These are phyloP conservation scores for Macquaria australasica DNA, from an alignment of 2,113 vertebrate genomes.

Conservation along the genomic window DNA sequence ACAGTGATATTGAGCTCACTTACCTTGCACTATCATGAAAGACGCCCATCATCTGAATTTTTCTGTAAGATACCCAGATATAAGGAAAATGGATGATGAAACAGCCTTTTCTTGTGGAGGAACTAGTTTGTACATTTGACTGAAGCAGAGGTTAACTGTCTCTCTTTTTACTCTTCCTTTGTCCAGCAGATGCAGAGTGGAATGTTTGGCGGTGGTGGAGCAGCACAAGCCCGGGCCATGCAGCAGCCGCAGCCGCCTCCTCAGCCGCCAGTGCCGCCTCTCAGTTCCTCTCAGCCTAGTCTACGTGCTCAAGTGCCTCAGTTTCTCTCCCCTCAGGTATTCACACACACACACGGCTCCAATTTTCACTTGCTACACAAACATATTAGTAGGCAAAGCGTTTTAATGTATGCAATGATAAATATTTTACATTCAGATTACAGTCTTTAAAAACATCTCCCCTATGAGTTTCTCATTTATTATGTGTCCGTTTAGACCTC, in stretches of 20 bases:
- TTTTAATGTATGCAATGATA: constrained; percentile 4
- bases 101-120: background rate
- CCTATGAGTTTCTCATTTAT: constrained; percentile 10
- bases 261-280: constrained; percentile 95
- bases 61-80: background rate
- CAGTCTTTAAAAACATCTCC: constrained; percentile 14
- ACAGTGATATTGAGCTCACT: background rate
- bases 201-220: constrained; percentile 96
- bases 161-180: constrained; percentile 84
- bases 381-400: background rate
- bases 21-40: background rate
- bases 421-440: constrained; percentile 18
- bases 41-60: background rate
- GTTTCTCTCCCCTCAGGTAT: constrained; percentile 99
- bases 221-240: constrained; percentile 97
- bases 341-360: background rate
- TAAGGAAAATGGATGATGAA: background rate
- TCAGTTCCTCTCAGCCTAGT: constrained; percentile 99
- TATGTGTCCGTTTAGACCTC: constrained; percentile 14
- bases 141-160: background rate
- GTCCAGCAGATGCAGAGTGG: constrained; percentile 92
- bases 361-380: background rate
- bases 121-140: background rate
- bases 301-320: constrained; percentile 99
- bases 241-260: constrained; percentile 87